A percentile compares a stretch with the other conserved stretches of the same genome.
These are phyloP conservation scores for Sparus aurata DNA, from an alignment of 2,797 vertebrate species.

Conservation along the genomic window DNA sequence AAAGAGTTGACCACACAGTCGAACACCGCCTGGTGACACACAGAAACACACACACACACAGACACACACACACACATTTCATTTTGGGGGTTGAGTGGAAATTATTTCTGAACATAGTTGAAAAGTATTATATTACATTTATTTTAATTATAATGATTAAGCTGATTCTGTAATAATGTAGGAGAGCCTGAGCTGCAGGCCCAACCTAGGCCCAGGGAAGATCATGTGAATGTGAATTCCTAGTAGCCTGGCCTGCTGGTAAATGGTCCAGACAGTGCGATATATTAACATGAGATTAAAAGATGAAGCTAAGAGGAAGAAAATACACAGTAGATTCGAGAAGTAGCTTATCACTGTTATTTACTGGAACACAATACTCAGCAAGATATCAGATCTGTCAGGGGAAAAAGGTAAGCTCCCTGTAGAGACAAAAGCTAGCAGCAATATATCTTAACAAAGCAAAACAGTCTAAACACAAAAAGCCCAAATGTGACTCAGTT, in stretches of 20 bases:
- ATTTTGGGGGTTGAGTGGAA: neutral
- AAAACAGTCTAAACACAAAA: neutral
- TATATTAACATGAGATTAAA: neutral
- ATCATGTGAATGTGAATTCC: too few species aligned
- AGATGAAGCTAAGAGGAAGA: neutral
- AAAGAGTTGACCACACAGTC: slow-evolving; percentile 98
- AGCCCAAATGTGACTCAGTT: neutral
- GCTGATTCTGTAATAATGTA: too few species aligned
- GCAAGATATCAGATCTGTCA: neutral
- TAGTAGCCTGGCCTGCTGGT: neutral
- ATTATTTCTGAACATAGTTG: neutral
- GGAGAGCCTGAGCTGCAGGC: too few species aligned
- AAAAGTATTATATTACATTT: neutral
- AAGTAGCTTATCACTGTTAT: neutral
- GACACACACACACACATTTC: slow-evolving; percentile 10
- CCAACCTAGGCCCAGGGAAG: too few species aligned
- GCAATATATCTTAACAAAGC: neutral
- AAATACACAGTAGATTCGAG: neutral
- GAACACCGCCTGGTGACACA: slow-evolving; percentile 91
- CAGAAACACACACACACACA: slow-evolving; percentile 40
- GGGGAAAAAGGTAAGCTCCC: neutral
- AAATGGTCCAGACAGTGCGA: neutral
- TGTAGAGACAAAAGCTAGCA: neutral
- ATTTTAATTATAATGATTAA: too few species aligned
- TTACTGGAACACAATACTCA: neutral